These are phyloP conservation scores for Perizoma affinitatum DNA, from an alignment of 2,888 invertebrate species.

Conservation along the genomic window DNA sequence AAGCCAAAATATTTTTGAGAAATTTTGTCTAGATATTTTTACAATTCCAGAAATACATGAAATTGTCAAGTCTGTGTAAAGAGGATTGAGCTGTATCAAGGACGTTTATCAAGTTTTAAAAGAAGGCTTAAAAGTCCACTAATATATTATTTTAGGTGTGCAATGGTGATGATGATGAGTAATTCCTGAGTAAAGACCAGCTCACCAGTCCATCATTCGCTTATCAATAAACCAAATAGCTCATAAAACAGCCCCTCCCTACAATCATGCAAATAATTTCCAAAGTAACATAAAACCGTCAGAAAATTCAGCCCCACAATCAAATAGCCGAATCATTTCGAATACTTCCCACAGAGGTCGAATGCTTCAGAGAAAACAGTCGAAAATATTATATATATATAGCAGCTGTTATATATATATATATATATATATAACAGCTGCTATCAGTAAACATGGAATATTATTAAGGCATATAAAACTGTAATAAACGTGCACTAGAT, in stretches of 20 bases:
- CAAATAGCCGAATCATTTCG: slow-evolving; percentile 29
- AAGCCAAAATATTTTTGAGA: too few relatives aligned
- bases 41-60: too few relatives aligned
- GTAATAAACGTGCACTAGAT: slow-evolving; percentile 62
- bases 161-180: too few relatives aligned
- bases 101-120: too few relatives aligned
- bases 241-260: slow-evolving; percentile 15
- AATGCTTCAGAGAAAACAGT: slow-evolving; percentile 46
- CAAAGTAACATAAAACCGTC: slow-evolving; percentile 19
- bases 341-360: slow-evolving; percentile 24
- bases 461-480: slow-evolving; percentile 54
- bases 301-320: slow-evolving; percentile 19
- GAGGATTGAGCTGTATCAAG: too few relatives aligned
- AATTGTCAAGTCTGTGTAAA: too few relatives aligned
- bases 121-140: too few relatives aligned
- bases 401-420: slow-evolving; percentile 61
- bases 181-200: too few relatives aligned
- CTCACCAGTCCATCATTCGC: neutral
- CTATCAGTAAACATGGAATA: slow-evolving; percentile 68
- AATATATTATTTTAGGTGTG: too few relatives aligned
- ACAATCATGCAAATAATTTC: slow-evolving; percentile 30
- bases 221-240: slow-evolving; percentile 24
- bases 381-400: slow-evolving; percentile 58
- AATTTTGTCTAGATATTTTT: too few relatives aligned
- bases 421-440: slow-evolving; percentile 60